Base-by-base conservation (phyloP, 2,113 vertebrate species). In the Phodopus roborovskii region DNA sequence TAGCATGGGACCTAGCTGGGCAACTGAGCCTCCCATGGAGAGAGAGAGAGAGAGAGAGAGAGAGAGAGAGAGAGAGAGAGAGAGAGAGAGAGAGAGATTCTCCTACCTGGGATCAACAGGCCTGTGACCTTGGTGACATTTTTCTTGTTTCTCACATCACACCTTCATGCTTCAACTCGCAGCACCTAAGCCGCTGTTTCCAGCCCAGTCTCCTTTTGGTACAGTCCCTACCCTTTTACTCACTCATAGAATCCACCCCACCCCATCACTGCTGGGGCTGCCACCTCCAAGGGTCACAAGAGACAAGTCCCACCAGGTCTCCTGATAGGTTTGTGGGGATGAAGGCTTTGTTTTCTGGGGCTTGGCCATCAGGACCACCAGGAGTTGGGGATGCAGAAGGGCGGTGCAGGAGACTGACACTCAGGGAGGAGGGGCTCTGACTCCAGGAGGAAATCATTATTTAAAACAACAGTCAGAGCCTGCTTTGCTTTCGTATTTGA, bases 211-310 rank as follows among this genome's bases (percentile, higher is more conserved):
- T 36, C 39, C 8, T 22, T n/a, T 22, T 73, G 4, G 9, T 4
- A 5, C 6, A 0, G 5, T 17, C 39, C 66, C 89, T 58, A 20
- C 28, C 60, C 75, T 84, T 17, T 26, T 26, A 48, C 12, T 39
- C 0, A 11, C 39, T 71, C 39, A 0, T 2, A 48, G 79, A 66
- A 60, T 19, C 39, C 64, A n/a, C 39, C 26, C 36, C 53, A 3
- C 39, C 7, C 39, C 26, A 1, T 1, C 42, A 4, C 60, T 13
- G 45, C 0, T 5, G 1, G n/a, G 45, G 56, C 0, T 60, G n/a
- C 30, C 58, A 13, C 19, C 26, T 45, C 81, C n/a, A 26, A 78
- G n/a, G 56, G 85, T 50, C 64, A 50, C 5, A 36, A 83, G 94
- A 15, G 78, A 45, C 24, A 12, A 24, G 19, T 24, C 22, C 81